These are phyloP conservation scores for Julus scanicus DNA, from an alignment of 2,888 invertebrate species.

Conservation along the genomic window DNA sequence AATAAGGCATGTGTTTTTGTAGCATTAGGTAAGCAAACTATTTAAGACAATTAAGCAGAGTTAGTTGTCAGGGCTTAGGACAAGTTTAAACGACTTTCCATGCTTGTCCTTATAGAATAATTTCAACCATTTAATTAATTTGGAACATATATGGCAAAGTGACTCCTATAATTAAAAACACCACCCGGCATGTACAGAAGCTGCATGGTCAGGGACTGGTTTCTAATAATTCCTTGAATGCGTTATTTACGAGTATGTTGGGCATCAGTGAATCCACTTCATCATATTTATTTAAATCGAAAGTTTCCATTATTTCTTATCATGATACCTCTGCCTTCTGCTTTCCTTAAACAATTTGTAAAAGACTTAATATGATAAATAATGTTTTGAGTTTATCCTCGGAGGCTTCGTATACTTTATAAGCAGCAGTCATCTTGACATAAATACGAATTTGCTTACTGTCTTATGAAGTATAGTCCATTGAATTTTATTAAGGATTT, in stretches of 20 bases:
- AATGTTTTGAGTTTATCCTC: not conserved
- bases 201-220: not conserved
- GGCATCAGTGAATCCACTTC: not conserved
- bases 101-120: not conserved
- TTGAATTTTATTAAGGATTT: not conserved
- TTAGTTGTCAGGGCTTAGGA: not conserved
- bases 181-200: not conserved
- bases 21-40: not conserved
- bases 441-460: not conserved
- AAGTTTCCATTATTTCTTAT: constrained; percentile 1
- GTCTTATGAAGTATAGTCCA: not conserved
- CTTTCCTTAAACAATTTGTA: constrained; percentile 32
- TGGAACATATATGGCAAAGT: not conserved
- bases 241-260: constrained; percentile 8
- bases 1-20: too few species aligned
- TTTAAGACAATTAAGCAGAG: not conserved
- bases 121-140: not conserved
- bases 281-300: constrained; percentile 38
- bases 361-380: constrained; percentile 16
- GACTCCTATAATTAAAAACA: not conserved
- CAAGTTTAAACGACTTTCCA: not conserved
- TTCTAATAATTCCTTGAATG: not conserved
- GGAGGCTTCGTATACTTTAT: not conserved
- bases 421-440: not conserved
- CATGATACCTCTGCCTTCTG: not conserved